phyloP scores from a whole-genome alignment of 2,797 vertebrate genomes.

The Anolis apletophallus region DNA sequence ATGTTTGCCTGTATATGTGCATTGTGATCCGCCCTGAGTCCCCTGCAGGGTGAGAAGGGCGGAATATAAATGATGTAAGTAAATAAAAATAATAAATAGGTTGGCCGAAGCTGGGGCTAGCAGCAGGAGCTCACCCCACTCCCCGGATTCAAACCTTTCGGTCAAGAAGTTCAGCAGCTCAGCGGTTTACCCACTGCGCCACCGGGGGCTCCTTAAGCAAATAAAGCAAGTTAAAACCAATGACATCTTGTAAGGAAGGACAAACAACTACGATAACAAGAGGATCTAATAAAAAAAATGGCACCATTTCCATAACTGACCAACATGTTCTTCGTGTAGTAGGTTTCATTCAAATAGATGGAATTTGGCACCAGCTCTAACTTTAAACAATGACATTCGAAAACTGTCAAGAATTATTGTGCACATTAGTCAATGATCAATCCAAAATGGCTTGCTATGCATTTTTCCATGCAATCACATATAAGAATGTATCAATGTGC shows the following conservation, averaged over 20 bases:
- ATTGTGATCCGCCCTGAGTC: no score
- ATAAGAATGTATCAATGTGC: conserved; percentile 6
- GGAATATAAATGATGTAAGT: no score
- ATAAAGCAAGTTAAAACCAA: background rate
- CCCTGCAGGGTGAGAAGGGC: no score
- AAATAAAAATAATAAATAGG: no score
- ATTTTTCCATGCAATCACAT: conserved; percentile 15
- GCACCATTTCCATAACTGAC: background rate
- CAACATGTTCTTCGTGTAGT: background rate
- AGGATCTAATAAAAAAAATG: background rate
- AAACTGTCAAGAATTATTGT: background rate
- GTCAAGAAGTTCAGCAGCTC: no score
- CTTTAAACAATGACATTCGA: background rate
- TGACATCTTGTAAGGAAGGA: background rate
- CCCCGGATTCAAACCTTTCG: no score
- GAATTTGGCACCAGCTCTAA: background rate
- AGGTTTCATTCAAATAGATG: background rate
- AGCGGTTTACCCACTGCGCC: no score
- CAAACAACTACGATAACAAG: background rate
- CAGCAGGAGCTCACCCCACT: no score
- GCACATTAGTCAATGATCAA: background rate
- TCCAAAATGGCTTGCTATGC: conserved; percentile 14
- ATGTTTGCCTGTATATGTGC: no score
- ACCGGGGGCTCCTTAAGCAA: background rate
- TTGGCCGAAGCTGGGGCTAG: no score